phyloP scores from a whole-genome alignment of 2,113 vertebrate genomes.

The Microtus ochrogaster region DNA sequence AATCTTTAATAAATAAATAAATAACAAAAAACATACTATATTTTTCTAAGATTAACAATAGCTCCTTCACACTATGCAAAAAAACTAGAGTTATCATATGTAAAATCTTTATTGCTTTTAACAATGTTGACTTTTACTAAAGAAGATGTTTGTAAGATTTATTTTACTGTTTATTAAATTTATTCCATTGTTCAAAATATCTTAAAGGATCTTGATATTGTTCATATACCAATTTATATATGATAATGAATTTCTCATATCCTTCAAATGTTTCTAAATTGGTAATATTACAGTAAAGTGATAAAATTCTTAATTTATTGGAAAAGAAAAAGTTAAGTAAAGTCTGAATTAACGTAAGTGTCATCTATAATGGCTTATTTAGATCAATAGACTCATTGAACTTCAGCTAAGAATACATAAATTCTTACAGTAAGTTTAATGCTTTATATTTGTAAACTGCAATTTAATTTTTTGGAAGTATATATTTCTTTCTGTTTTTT shows the following conservation, averaged over 20 bases:
- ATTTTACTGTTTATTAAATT: background rate
- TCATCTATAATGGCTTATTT: background rate
- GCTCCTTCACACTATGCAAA: background rate
- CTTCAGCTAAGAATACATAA: background rate
- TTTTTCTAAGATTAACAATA: background rate
- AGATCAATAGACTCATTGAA: background rate
- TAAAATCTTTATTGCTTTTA: background rate
- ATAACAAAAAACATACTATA: background rate
- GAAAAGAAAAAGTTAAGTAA: background rate
- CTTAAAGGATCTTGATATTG: background rate
- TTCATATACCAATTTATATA: background rate
- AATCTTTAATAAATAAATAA: too few relatives aligned
- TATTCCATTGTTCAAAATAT: background rate
- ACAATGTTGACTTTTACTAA: background rate
- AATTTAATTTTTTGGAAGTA: background rate
- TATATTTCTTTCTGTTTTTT: background rate
- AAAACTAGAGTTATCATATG: background rate
- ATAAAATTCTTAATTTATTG: background rate
- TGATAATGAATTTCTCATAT: background rate
- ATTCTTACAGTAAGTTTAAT: background rate
- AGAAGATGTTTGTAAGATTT: background rate
- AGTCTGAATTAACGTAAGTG: background rate
- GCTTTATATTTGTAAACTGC: background rate
- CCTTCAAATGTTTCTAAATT: background rate
- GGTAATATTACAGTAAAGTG: background rate